These are phyloP conservation scores for Yponomeuta evonymella DNA, from an alignment of 2,888 invertebrate species.

Conservation along the genomic window DNA sequence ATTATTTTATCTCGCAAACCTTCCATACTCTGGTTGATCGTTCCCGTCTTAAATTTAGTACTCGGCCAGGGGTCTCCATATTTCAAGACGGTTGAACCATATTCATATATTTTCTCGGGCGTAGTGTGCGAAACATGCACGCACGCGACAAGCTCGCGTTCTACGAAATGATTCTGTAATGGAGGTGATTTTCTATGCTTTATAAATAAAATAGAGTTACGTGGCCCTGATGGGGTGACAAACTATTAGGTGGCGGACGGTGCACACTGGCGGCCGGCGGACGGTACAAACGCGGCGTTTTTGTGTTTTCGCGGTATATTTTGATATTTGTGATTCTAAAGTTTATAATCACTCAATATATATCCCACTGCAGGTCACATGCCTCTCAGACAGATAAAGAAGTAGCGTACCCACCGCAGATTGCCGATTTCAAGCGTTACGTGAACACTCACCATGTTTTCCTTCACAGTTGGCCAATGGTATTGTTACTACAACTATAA, in stretches of 20 bases:
- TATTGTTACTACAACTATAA: too few relatives aligned
- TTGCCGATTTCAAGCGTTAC: too few relatives aligned
- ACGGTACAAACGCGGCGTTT: neutral
- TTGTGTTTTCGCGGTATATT: neutral
- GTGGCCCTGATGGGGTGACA: slow-evolving; percentile 9
- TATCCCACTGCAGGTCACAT: too few relatives aligned
- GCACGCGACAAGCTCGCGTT: neutral
- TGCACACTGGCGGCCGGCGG: neutral
- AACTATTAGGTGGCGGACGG: neutral
- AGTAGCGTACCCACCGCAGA: too few relatives aligned
- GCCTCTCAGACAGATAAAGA: too few relatives aligned
- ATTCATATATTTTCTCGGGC: neutral
- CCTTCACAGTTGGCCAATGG: too few relatives aligned
- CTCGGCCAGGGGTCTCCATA: neutral
- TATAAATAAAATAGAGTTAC: slow-evolving; percentile 8
- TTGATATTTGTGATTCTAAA: too few relatives aligned
- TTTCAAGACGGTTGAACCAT: too few relatives aligned
- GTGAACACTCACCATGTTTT: too few relatives aligned
- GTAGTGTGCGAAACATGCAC: neutral
- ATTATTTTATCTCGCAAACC: neutral
- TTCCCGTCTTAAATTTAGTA: neutral
- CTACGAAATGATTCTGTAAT: slow-evolving; percentile 5
- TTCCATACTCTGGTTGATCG: neutral
- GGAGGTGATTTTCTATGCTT: neutral
- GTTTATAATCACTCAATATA: too few relatives aligned